Evolutionary conservation across 1,140 invertebrate genomes (phyloP).

Genomic region (Andricus grossulariae): DNA sequence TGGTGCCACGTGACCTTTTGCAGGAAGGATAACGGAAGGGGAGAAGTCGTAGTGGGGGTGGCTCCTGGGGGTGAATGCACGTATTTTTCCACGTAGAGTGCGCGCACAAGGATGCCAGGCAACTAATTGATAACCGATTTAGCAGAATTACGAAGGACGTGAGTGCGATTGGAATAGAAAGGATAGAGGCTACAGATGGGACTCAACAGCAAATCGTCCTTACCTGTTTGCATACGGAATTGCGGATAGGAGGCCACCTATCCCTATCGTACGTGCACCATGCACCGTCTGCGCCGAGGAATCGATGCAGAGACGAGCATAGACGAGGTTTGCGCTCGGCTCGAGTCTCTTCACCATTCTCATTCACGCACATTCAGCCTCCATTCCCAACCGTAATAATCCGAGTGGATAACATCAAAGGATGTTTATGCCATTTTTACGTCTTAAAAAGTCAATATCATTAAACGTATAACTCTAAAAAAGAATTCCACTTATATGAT

Average conservation of each 20-base stretch:
- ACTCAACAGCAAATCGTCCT: slow-evolving; percentile 36
- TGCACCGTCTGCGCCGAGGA: background rate
- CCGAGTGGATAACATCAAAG: background rate
- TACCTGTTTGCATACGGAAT: slow-evolving; percentile 51
- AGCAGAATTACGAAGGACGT: slow-evolving; percentile 31
- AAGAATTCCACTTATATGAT: background rate
- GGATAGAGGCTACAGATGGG: slow-evolving; percentile 21
- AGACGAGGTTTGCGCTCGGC: slow-evolving; percentile 38
- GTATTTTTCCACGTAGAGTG: slow-evolving; percentile 50
- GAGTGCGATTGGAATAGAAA: slow-evolving; percentile 38
- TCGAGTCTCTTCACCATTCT: slow-evolving; percentile 2
- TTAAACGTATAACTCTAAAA: background rate
- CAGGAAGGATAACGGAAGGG: slow-evolving; percentile 71
- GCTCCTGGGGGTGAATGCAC: slow-evolving; percentile 65
- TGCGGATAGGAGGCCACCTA: slow-evolving; percentile 36
- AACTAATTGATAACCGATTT: slow-evolving; percentile 49
- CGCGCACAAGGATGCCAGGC: slow-evolving; percentile 41
- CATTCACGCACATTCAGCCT: background rate
- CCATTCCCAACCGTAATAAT: background rate
- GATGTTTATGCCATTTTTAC: background rate
- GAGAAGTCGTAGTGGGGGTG: slow-evolving; percentile 55
- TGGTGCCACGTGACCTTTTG: slow-evolving; percentile 73
- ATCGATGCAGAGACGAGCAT: slow-evolving; percentile 32
- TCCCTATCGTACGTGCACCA: no score
- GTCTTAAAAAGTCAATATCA: background rate